Percentiles rank a stretch among this genome's conserved stretches.
Conservation (phyloP, 2,797 vertebrate species). For the Silurus aristotelis region DNA sequence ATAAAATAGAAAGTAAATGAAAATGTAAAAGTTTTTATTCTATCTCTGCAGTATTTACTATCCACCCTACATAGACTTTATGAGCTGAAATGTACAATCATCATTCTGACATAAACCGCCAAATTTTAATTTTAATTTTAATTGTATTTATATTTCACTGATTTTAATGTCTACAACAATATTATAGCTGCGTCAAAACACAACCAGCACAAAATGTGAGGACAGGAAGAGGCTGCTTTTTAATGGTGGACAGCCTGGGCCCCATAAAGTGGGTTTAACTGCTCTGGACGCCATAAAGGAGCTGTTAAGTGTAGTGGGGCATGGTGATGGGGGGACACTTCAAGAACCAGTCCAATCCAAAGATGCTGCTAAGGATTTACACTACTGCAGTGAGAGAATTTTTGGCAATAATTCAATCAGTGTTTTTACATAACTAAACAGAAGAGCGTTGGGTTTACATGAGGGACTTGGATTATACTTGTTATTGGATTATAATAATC, state of each 20-base stretch:
- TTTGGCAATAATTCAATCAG: background rate
- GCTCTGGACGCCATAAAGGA: conserved; percentile 68
- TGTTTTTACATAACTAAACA: background rate
- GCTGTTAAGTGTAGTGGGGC: conserved; percentile 75
- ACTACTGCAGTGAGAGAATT: background rate
- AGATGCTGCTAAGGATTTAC: conserved; percentile 29
- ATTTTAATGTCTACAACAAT: conserved; percentile 28
- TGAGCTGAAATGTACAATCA: background rate
- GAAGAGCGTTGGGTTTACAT: background rate
- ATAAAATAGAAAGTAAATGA: too few species aligned
- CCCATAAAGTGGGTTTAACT: conserved; percentile 75
- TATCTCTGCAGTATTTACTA: background rate
- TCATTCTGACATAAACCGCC: background rate
- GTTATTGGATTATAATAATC: background rate
- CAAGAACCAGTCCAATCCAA: conserved; percentile 44
- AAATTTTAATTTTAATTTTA: too few species aligned
- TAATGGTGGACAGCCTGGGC: conserved; percentile 72
- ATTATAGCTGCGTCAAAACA: conserved; percentile 50
- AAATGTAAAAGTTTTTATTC: too few species aligned
- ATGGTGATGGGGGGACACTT: conserved; percentile 57
- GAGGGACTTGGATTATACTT: background rate
- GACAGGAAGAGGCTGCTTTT: conserved; percentile 73
- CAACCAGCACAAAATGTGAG: conserved; percentile 50
- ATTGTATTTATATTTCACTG: background rate
- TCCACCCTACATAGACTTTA: background rate